Base-by-base conservation (phyloP, 2,888 invertebrate species). In the Agapostemon virescens region DNA sequence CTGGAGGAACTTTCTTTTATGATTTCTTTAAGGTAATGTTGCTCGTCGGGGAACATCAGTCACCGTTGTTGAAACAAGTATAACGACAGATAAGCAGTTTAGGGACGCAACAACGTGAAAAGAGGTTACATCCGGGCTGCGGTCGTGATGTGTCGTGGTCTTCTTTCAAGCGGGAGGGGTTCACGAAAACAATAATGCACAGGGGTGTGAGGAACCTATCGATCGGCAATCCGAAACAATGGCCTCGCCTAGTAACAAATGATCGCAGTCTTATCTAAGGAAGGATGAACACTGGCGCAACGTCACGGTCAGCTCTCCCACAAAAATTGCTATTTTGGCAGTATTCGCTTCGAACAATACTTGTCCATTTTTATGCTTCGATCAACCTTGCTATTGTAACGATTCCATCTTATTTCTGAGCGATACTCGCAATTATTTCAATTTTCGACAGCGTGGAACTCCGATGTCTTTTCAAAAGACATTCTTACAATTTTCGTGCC, bases 161-260 rank as follows among this genome's bases (percentile, higher is more conserved):
- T 82, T 81, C 86, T 82, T 84, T 84, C 79, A 66, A 67, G 69
- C 69, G 42, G 72, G 20, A 49, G 78, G 79, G 85, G 84, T 87
- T 86, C 86, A 85, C 85, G 90, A 91, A 91, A 91, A 92, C 91
- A 92, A 91, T 91, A 89, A 89, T 85, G 82, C 82, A 85, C 72
- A 81, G 74, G 81, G 80, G 82, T 77, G 77, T 79, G 79, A 81
- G 87, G 52, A 61, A 77, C 33, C 88, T 91, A 92, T 92, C 91
- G 92, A 92, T 92, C 90, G 84, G 82, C 80, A 79, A 74, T 79
- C 81, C 87, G 90, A 92, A 91, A 92, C 92, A 92, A 92, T 92
- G 90, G 90, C 90, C 83, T 79, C 88, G 88, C 81, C 88, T 89
- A 88, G 89, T 92, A 92, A 92, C 92, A 92, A 92, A 92, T 92